Percentiles rank a stretch among this genome's conserved stretches.
Evolutionary conservation across 1,140 invertebrate species (phyloP).

Genomic region (Drosophila watanabei): DNA sequence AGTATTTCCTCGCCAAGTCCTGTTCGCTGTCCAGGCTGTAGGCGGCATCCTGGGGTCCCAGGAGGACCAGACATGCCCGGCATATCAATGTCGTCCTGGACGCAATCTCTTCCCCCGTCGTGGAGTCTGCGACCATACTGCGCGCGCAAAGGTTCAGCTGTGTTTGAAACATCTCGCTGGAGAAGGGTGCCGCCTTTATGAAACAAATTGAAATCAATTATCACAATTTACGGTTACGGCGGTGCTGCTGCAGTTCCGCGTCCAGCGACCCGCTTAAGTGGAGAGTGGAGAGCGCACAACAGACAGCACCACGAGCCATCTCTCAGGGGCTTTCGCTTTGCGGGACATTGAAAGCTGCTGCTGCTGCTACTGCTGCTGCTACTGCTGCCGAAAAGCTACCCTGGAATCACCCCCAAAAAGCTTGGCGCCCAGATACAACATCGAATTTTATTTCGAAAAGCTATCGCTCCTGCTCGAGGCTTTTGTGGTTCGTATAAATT

Average conservation of each 20-base stretch:
- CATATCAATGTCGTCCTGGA: constrained; percentile 52
- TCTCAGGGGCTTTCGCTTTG: constrained; percentile 39
- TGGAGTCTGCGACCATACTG: constrained; percentile 53
- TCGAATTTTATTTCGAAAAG: constrained; percentile 1
- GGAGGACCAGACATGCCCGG: constrained; percentile 64
- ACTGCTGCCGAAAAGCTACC: constrained; percentile 22
- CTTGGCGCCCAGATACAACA: background rate
- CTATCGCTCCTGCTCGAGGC: background rate
- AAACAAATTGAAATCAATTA: constrained; percentile 66
- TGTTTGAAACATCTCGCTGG: constrained; percentile 50
- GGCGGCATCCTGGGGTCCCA: constrained; percentile 40
- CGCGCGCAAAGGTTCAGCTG: constrained; percentile 37
- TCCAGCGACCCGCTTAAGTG: constrained; percentile 19
- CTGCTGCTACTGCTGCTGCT: constrained; percentile 34
- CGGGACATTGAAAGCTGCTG: constrained; percentile 69
- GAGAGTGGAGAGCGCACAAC: constrained; percentile 12
- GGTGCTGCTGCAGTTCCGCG: constrained; percentile 34
- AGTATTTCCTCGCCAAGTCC: constrained; percentile 63
- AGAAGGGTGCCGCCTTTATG: background rate
- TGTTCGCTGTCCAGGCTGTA: constrained; percentile 52
- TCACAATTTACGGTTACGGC: constrained; percentile 39
- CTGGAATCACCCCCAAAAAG: constrained; percentile 30
- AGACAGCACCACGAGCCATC: constrained; percentile 17
- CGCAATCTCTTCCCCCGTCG: constrained; percentile 12
- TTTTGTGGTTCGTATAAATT: background rate